These are phyloP conservation scores for Plebejus melissa DNA, from an alignment of 2,888 invertebrate genomes.

Conservation along the genomic window DNA sequence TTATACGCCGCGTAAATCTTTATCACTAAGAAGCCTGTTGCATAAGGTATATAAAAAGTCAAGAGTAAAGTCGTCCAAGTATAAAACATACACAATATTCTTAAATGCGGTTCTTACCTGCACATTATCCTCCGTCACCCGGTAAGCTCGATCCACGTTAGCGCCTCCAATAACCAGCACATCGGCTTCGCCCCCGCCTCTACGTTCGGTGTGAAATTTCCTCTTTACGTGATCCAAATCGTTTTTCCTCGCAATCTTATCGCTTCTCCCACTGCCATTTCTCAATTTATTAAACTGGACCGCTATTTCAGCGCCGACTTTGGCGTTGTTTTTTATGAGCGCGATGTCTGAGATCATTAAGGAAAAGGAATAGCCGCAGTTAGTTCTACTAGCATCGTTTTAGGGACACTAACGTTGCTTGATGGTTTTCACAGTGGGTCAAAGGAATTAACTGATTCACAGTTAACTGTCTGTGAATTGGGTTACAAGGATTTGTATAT, in stretches of 20 bases:
- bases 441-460: background rate
- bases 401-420: constrained; percentile 53
- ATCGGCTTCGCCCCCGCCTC: constrained; percentile 43
- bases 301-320: constrained; percentile 89
- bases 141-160: constrained; percentile 85
- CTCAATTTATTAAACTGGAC: constrained; percentile 76
- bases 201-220: constrained; percentile 55
- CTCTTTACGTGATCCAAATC: constrained; percentile 38
- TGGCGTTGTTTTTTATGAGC: constrained; percentile 95
- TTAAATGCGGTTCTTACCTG: constrained; percentile 77
- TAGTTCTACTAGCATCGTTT: constrained; percentile 55
- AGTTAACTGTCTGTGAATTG: constrained; percentile 16
- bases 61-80: too few relatives aligned
- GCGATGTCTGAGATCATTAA: constrained; percentile 86
- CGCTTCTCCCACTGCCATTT: constrained; percentile 44
- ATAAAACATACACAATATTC: too few relatives aligned
- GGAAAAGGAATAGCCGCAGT: constrained; percentile 60
- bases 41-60: too few relatives aligned
- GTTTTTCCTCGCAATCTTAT: constrained; percentile 35
- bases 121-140: constrained; percentile 79
- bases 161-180: constrained; percentile 89
- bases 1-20: too few relatives aligned
- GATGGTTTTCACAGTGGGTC: constrained; percentile 46
- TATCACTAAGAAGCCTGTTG: too few relatives aligned
- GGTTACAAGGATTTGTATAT: background rate